Conservation (phyloP, 2,113 vertebrate species). For the Rynchops niger region DNA sequence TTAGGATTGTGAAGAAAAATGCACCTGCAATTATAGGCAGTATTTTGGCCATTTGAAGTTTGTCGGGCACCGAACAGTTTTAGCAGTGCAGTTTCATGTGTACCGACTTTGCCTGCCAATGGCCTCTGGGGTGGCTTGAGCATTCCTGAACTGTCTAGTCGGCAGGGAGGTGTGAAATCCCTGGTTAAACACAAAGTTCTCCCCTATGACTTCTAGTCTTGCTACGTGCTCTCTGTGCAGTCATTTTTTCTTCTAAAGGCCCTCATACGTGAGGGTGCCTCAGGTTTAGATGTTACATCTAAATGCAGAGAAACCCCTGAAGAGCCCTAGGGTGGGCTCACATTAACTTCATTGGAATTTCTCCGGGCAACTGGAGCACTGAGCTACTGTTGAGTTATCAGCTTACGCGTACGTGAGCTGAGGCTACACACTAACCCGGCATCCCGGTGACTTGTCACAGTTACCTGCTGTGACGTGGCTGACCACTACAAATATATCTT, state of each 20-base stretch:
- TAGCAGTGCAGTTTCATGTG: neutral
- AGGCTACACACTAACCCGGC: fast-evolving
- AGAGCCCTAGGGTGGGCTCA: neutral
- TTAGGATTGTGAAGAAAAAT: neutral
- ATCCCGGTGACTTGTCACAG: neutral
- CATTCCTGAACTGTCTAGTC: neutral
- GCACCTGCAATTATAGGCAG: neutral
- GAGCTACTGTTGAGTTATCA: neutral
- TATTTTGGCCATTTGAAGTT: neutral
- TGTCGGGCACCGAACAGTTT: neutral
- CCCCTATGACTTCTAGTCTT: neutral
- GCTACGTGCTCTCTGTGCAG: neutral
- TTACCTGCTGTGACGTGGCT: neutral
- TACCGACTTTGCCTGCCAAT: neutral
- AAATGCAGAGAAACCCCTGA: neutral
- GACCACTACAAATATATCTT: neutral
- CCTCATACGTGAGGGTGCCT: neutral
- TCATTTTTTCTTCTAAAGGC: neutral
- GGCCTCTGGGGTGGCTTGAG: neutral
- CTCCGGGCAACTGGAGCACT: neutral
- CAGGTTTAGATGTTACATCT: neutral
- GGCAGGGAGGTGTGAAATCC: neutral
- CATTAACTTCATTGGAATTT: neutral
- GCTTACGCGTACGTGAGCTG: neutral
- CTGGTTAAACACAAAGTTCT: fast-evolving